A percentile compares a stretch with the other conserved stretches of the same genome.
Evolutionary conservation across 2,888 invertebrate species (phyloP).

Genomic region (Aporophyla lueneburgensis): DNA sequence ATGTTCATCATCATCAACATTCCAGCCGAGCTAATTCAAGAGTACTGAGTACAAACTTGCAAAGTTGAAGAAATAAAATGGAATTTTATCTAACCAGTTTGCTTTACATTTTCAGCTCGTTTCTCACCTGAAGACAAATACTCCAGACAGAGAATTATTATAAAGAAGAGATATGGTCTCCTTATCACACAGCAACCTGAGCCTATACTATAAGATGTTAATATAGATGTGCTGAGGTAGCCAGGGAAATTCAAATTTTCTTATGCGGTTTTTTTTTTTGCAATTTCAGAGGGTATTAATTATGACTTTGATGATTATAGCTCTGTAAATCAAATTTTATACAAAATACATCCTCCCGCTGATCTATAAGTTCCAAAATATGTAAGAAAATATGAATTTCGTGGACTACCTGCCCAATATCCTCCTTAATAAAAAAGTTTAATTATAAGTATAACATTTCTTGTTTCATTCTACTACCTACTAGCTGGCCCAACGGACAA

Average conservation of each 20-base stretch:
- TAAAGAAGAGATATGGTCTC: conserved; percentile 97
- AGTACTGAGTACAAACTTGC: not conserved
- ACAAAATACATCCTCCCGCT: too few species aligned
- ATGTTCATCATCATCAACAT: too few species aligned
- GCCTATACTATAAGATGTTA: conserved; percentile 82
- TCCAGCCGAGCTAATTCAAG: not conserved
- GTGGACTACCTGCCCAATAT: too few species aligned
- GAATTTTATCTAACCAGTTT: not conserved
- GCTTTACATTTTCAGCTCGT: conserved; percentile 92
- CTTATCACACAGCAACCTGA: conserved; percentile 96
- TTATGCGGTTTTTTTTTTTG: too few species aligned
- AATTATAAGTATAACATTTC: conserved; percentile 44
- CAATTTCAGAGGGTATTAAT: too few species aligned
- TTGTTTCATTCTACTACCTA: conserved; percentile 23
- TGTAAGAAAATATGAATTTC: too few species aligned
- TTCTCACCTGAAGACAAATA: conserved; percentile 99
- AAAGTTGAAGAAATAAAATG: not conserved
- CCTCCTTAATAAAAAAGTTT: conserved; percentile 27
- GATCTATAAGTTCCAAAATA: too few species aligned
- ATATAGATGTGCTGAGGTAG: not conserved
- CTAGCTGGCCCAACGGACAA: not conserved
- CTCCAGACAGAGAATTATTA: conserved; percentile 96
- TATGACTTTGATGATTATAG: too few species aligned
- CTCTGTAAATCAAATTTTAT: too few species aligned
- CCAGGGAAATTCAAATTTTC: too few species aligned